These are phyloP conservation scores for Dinoponera quadriceps DNA, from an alignment of 1,140 invertebrate genomes.

Conservation along the genomic window DNA sequence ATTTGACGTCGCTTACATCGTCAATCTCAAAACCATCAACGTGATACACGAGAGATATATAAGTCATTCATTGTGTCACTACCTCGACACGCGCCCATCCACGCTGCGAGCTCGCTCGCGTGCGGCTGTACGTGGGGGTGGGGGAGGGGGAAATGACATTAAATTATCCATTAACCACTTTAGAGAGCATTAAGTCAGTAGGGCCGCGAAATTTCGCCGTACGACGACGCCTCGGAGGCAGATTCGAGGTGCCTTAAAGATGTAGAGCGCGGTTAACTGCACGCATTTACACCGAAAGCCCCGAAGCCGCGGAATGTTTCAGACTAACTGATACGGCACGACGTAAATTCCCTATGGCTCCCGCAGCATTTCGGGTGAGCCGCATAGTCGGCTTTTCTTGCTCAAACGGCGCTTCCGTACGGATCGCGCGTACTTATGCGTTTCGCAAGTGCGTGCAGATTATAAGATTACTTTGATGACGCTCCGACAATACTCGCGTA, in stretches of 20 bases:
- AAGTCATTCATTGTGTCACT: conserved; percentile 45
- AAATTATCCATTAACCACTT: conserved; percentile 71
- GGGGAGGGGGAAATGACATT: conserved; percentile 49
- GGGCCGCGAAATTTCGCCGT: conserved; percentile 59
- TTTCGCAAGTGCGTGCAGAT: conserved; percentile 16
- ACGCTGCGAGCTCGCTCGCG: not conserved
- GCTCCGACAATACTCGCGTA: not conserved
- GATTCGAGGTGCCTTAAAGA: conserved; percentile 65
- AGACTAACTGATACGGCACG: conserved; percentile 53
- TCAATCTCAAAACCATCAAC: conserved; percentile 29
- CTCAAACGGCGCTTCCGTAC: not conserved
- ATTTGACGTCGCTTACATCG: conserved; percentile 29
- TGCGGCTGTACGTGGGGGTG: not conserved
- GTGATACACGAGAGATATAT: conserved; percentile 39
- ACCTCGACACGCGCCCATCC: conserved; percentile 13
- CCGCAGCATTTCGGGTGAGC: conserved; percentile 28
- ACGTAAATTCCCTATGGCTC: conserved; percentile 61
- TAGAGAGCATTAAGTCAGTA: conserved; percentile 56
- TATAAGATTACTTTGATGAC: not conserved
- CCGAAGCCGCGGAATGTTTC: conserved; percentile 61
- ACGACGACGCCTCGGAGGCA: conserved; percentile 37
- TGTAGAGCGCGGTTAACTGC: conserved; percentile 64
- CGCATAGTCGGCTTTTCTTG: conserved; percentile 34
- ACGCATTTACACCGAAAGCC: conserved; percentile 51
- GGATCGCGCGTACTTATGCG: conserved; percentile 10